Percentiles rank a stretch among this genome's conserved stretches.
phyloP scores from a whole-genome alignment of 1,140 invertebrate species.

The Penaeus japonicus region DNA sequence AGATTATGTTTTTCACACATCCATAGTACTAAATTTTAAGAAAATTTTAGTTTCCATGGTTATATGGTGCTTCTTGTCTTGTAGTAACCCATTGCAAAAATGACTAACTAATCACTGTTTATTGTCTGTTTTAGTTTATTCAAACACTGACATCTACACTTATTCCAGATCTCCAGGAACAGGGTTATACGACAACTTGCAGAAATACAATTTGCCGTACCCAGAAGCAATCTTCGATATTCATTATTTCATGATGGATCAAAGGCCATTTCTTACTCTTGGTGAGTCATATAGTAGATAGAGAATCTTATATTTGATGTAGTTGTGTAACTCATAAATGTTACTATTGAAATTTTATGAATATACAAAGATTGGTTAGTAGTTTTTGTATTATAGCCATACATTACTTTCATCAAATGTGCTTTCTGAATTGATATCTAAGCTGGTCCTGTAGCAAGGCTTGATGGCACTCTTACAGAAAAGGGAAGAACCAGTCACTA shows the following conservation, averaged over 20 bases:
- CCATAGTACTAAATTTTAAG: background rate
- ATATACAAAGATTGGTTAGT: too few species aligned
- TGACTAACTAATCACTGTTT: background rate
- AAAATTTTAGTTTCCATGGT: background rate
- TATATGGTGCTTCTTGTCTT: background rate
- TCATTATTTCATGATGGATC: slow-evolving; percentile 80
- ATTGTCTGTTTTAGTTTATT: background rate
- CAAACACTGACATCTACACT: background rate
- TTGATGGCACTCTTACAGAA: slow-evolving; percentile 85
- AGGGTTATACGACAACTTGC: slow-evolving; percentile 91
- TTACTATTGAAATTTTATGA: too few species aligned
- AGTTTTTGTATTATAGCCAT: background rate
- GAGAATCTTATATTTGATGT: background rate
- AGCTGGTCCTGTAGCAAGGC: slow-evolving; percentile 69
- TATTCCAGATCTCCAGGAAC: slow-evolving; percentile 79
- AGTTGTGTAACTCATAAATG: slow-evolving; percentile 19
- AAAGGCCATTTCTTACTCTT: slow-evolving; percentile 84
- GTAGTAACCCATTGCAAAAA: background rate
- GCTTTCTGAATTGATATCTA: background rate
- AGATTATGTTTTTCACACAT: background rate
- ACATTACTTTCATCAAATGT: background rate
- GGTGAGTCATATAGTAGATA: slow-evolving; percentile 61
- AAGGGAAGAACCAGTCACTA: slow-evolving; percentile 62
- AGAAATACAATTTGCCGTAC: slow-evolving; percentile 90
- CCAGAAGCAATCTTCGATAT: slow-evolving; percentile 94